Base-by-base conservation (phyloP, 2,888 invertebrate genomes). In the Luffia ferchaultella region DNA sequence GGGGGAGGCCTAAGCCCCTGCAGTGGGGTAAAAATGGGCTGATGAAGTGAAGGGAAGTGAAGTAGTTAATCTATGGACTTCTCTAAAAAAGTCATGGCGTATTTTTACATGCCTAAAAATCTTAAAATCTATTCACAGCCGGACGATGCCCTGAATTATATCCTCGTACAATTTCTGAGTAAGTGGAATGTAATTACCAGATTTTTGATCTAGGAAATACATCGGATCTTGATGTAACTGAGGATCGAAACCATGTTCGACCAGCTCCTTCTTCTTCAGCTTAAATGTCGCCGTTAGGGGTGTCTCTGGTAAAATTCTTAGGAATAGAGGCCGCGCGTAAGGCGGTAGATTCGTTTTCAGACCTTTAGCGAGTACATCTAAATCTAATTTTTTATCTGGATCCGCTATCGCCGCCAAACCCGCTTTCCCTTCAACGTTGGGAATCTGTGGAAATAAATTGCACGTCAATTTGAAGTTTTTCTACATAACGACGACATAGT, bases 371-470 rank as follows among this genome's bases (percentile, higher is more conserved):
- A 83, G 56, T 0, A 78, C 69, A 1, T 77, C 64, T 15, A 93
- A 67, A 62, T 93, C 88, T 12, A 93, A 62, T 49, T 85, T 86
- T 15, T 84, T 80, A 1, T 89, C 86, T 0, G 89, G 87, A 63
- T 96, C 94, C 1, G 93, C 91, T 49, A 97, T 91, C 0, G 96
- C 94, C 0, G 90, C 95, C 97, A 98, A 97, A 2, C 97, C 97
- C 1, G 96, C 96, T 69, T 90, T 89, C 1, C 97, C 97, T 76
- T 95, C 94, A 1, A 87, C 80, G 55, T 90, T 86, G 0, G 93
- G 92, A 48, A 94, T n/a, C n/a, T n/a, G n/a, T 85, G 93, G 93
- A 68, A 1, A n/a, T n/a, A n/a, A n/a, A n/a, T n/a, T n/a, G n/a
- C n/a, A n/a, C n/a, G n/a, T n/a, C n/a, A n/a, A n/a, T n/a, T n/a